Conservation (phyloP, 1,140 invertebrate species). For the Maniola jurtina region DNA sequence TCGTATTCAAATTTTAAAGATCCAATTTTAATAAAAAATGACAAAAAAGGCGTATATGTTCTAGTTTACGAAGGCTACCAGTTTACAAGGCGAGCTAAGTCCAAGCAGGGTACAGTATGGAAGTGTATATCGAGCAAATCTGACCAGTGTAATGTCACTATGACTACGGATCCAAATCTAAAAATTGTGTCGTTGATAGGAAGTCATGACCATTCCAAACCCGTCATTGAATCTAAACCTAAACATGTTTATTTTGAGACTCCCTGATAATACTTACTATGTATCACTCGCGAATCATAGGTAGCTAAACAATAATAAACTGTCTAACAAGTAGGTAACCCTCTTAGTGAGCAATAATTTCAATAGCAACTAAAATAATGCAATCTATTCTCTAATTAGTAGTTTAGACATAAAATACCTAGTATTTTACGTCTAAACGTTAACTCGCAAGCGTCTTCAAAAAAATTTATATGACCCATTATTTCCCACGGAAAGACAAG, state of each 20-base stretch:
- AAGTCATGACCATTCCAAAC: constrained; percentile 46
- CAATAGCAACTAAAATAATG: no score
- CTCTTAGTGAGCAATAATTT: no score
- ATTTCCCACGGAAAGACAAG: no score
- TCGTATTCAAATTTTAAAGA: constrained; percentile 31
- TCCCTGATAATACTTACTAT: constrained; percentile 6
- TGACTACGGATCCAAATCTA: constrained; percentile 59
- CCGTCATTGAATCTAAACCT: constrained; percentile 43
- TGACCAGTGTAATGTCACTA: constrained; percentile 48
- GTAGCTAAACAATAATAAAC: no score
- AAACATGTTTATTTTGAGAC: constrained; percentile 70
- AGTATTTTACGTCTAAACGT: no score
- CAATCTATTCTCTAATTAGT: no score
- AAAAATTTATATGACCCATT: no score
- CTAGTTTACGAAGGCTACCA: constrained; percentile 55
- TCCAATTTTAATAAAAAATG: constrained; percentile 57
- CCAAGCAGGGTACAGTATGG: constrained; percentile 66
- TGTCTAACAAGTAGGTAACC: no score
- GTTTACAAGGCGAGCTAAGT: constrained; percentile 50
- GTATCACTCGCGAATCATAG: no score
- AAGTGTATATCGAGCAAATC: constrained; percentile 55
- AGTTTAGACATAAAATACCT: no score
- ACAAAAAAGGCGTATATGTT: constrained; percentile 56
- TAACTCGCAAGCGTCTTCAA: no score
- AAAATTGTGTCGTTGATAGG: constrained; percentile 51